Percentiles rank a stretch among this genome's conserved stretches.
These are phyloP conservation scores for Sebastes diaconus DNA, from an alignment of 2,797 vertebrate genomes.

Conservation along the genomic window DNA sequence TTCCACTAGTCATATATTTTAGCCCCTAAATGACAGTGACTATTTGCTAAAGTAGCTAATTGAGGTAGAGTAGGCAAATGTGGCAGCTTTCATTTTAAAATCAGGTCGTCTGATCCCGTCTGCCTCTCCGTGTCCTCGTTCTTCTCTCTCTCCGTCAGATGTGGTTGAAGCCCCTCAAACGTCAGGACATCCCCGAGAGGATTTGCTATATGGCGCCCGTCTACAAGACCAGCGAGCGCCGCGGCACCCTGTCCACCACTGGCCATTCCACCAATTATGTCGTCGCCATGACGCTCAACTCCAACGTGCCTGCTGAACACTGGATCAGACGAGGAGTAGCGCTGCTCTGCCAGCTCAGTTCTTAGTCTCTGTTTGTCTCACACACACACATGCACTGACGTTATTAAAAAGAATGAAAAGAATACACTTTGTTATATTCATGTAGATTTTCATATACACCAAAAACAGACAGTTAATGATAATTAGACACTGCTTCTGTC, in stretches of 20 bases:
- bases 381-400: not conserved
- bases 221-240: constrained; percentile 91
- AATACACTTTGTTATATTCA: not conserved
- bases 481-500: not conserved
- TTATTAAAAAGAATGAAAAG: not conserved
- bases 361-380: constrained; percentile 51
- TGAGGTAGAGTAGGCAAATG: not conserved
- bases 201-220: constrained; percentile 85
- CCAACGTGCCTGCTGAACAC: constrained; percentile 81
- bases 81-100: not conserved
- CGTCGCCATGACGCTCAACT: constrained; percentile 85
- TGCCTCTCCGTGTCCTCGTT: not conserved
- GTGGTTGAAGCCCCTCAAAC: constrained; percentile 88
- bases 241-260: constrained; percentile 88
- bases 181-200: constrained; percentile 80
- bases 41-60: not conserved
- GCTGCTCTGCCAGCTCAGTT: constrained; percentile 88
- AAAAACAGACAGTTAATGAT: no score
- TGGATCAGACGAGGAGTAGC: constrained; percentile 89
- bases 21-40: not conserved
- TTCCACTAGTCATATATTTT: not conserved
- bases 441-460: no score
- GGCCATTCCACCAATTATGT: constrained; percentile 92
- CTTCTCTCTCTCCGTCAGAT: constrained; percentile 76
- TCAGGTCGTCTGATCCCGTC: not conserved